Conservation (phyloP, 2,797 vertebrate species). For the Tokudaia muenninki region DNA sequence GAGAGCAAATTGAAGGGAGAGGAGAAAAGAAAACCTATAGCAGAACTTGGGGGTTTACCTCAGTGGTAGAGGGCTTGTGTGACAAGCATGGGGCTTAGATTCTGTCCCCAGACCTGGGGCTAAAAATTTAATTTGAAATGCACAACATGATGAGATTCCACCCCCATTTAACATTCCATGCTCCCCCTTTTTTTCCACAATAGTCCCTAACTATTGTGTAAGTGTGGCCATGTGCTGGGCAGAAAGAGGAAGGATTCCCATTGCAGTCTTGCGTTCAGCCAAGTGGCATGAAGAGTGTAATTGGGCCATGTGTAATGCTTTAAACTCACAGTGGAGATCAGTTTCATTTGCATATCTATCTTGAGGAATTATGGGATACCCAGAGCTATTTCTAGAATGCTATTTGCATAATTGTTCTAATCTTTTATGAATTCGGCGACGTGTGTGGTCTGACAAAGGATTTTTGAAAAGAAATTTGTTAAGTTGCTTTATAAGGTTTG, state of each 20-base stretch:
- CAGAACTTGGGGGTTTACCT: too few relatives aligned
- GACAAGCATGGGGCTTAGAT: not conserved
- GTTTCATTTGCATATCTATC: constrained; percentile 76
- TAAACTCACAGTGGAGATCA: constrained; percentile 43
- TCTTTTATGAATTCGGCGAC: constrained; percentile 70
- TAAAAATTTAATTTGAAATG: constrained; percentile 20
- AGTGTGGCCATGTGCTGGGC: not conserved
- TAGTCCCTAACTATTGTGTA: not conserved
- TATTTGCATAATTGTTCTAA: constrained; percentile 82
- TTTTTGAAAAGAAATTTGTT: constrained; percentile 33
- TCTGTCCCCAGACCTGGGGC: not conserved
- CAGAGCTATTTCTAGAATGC: constrained; percentile 79
- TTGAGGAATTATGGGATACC: constrained; percentile 81
- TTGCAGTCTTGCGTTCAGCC: not conserved
- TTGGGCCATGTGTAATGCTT: constrained; percentile 47
- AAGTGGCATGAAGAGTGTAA: constrained; percentile 22
- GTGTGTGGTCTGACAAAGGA: constrained; percentile 76
- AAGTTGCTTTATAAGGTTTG: constrained; percentile 75
- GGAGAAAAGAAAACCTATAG: not conserved
- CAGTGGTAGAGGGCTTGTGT: not conserved
- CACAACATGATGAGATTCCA: not conserved
- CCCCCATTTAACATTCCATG: not conserved
- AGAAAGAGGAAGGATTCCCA: not conserved
- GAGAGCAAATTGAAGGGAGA: not conserved
- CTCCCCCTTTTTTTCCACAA: not conserved